Evolutionary conservation across 2,113 vertebrate species (phyloP), one percentile per base, ranked within the genome.

Genomic region (Cyphomyrus discorhynchus): DNA sequence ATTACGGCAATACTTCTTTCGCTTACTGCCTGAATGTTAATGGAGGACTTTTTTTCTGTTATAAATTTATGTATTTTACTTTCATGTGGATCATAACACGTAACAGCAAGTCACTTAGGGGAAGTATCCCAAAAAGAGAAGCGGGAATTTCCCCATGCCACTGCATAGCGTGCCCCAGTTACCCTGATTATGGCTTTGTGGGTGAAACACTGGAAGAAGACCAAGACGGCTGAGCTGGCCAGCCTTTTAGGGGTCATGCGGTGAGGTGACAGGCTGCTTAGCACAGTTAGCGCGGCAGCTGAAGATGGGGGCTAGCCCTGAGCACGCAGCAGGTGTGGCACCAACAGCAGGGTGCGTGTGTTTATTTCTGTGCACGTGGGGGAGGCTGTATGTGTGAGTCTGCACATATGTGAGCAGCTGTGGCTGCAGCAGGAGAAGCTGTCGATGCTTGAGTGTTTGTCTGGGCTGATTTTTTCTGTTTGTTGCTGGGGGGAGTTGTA

Each of bases 81-180:
- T 7, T 15, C 6, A 42, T 91, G 31, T 62, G 1, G 13, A 24
- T 31, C 19, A 39, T 80, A 42, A 19, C 74, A 7, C 17, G 53
- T 77, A 85, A 70, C 91, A 62, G 31, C 70, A 42, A 80, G 15
- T 19, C 74, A 80, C 5, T 80, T 80, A 17, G 17, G 31, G 17
- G 74, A 42, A 19, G 17, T 35, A 80, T 80, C 13, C 74, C 17
- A 31, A 17, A 15, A 90, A 85, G 52, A 74, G 62, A 47, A 87
- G 91, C 86, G 91, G 91, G 91, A 92, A 90, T 35, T 17, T 46
- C 21, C n/a, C 42, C 49, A 42, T 50, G 42, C 53, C 83, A 50
- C 42, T 21, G 27, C 0, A 74, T 46, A 56, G 35, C 19, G 52
- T 50, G 45, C 85, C 42, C 87, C 45, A 42, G 80, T 90, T 90